Evolutionary conservation across 2,797 vertebrate genomes (phyloP).

Genomic region (Falco peregrinus): DNA sequence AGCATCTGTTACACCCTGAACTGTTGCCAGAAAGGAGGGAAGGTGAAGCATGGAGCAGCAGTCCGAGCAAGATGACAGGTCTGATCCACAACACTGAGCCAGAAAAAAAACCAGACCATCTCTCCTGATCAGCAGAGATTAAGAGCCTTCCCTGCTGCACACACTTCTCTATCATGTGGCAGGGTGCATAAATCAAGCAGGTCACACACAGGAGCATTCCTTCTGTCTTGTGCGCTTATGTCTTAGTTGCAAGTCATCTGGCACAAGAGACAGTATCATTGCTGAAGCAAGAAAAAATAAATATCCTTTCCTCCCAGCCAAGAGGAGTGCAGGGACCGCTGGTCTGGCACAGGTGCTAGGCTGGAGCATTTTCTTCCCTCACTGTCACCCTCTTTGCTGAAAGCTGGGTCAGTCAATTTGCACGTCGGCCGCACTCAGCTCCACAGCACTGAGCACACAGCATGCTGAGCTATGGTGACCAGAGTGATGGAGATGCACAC

Average conservation of each 20-base stretch:
- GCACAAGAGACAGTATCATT: background rate
- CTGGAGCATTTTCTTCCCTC: background rate
- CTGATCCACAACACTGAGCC: background rate
- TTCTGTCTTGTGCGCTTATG: background rate
- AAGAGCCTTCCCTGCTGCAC: background rate
- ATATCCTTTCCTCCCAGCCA: background rate
- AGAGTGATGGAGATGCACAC: background rate
- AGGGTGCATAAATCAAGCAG: background rate
- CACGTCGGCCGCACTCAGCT: rapidly evolving
- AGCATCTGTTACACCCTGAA: background rate
- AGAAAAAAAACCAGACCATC: background rate
- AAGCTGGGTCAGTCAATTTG: background rate
- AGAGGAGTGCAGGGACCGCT: background rate
- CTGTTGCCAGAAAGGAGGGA: background rate
- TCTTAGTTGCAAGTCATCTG: background rate
- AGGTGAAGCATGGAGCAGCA: background rate
- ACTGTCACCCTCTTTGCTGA: background rate
- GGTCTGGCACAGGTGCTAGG: background rate
- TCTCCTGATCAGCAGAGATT: background rate
- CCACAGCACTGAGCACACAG: rapidly evolving
- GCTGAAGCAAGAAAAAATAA: background rate
- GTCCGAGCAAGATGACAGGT: background rate
- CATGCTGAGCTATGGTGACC: background rate
- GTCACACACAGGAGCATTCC: rapidly evolving
- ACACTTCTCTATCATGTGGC: rapidly evolving